Conservation (phyloP, 1,140 invertebrate species). For the Ephestia elutella region DNA sequence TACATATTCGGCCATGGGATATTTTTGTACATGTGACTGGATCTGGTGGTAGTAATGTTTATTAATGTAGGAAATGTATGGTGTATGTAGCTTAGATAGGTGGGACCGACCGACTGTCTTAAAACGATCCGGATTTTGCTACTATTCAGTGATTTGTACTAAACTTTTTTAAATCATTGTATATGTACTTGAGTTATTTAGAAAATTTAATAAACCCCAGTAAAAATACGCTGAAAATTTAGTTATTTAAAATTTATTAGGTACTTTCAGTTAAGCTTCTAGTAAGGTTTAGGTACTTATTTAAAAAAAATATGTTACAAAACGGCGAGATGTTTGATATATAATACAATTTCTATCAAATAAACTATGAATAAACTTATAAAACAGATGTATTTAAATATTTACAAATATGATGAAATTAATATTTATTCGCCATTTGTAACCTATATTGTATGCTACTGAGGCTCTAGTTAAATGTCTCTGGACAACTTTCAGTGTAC, state of each 20-base stretch:
- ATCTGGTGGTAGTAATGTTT: neutral
- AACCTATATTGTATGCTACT: no score
- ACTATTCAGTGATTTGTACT: neutral
- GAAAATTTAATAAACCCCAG: neutral
- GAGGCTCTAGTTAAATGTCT: no score
- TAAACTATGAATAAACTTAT: no score
- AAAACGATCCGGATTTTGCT: neutral
- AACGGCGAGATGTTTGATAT: no score
- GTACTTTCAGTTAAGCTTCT: neutral
- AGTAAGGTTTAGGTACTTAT: neutral
- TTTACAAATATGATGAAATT: no score
- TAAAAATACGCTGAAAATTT: neutral
- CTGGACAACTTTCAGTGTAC: no score
- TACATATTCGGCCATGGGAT: neutral
- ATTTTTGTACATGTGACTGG: neutral
- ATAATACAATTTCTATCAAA: no score
- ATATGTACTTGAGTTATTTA: neutral
- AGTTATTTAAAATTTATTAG: no score
- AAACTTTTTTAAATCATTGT: neutral
- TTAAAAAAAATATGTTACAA: no score
- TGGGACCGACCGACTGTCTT: neutral
- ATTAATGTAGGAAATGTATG: no score
- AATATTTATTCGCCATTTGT: no score
- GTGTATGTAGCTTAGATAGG: neutral
- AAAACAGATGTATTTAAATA: no score